These are phyloP conservation scores for Zootermopsis nevadensis DNA, from an alignment of 2,888 invertebrate species.

Conservation along the genomic window DNA sequence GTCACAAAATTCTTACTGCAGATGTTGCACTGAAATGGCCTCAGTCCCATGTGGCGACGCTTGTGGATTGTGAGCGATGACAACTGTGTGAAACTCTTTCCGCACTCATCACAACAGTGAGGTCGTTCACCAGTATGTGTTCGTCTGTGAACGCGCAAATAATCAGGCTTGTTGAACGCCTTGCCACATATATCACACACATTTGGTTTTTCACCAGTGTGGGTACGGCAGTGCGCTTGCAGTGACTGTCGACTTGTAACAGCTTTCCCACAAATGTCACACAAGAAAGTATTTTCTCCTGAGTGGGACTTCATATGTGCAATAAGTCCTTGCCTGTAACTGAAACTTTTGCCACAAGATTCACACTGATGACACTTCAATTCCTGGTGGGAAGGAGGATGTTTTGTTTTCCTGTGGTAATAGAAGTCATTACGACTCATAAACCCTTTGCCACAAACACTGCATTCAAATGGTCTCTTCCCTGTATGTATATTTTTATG, in stretches of 20 bases:
- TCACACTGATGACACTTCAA: slow-evolving; percentile 58
- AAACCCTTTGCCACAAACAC: slow-evolving; percentile 57
- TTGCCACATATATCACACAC: slow-evolving; percentile 62
- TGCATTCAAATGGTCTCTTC: slow-evolving; percentile 56
- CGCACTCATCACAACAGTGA: slow-evolving; percentile 65
- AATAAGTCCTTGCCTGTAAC: slow-evolving; percentile 64
- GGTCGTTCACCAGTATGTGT: slow-evolving; percentile 66
- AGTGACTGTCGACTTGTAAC: slow-evolving; percentile 45
- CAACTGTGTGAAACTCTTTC: slow-evolving; percentile 66
- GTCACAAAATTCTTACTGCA: slow-evolving; percentile 64
- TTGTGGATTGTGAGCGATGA: slow-evolving; percentile 66
- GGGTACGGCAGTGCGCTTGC: slow-evolving; percentile 64
- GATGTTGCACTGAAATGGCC: slow-evolving; percentile 63
- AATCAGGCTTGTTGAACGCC: slow-evolving; percentile 62
- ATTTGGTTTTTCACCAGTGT: slow-evolving; percentile 62
- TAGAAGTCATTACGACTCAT: slow-evolving; percentile 58
- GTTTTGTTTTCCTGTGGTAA: slow-evolving; percentile 56
- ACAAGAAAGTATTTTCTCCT: slow-evolving; percentile 30
- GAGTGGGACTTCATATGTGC: slow-evolving; percentile 62
- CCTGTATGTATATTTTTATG: slow-evolving; percentile 45
- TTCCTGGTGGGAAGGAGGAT: slow-evolving; percentile 50
- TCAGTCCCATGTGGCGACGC: slow-evolving; percentile 64
- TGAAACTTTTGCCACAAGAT: slow-evolving; percentile 65
- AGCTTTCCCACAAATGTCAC: slow-evolving; percentile 62
- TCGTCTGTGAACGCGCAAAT: slow-evolving; percentile 63